Percentiles rank a stretch among this genome's conserved stretches.
Conservation (phyloP, 2,113 vertebrate species). For the Corydoras sp. region DNA sequence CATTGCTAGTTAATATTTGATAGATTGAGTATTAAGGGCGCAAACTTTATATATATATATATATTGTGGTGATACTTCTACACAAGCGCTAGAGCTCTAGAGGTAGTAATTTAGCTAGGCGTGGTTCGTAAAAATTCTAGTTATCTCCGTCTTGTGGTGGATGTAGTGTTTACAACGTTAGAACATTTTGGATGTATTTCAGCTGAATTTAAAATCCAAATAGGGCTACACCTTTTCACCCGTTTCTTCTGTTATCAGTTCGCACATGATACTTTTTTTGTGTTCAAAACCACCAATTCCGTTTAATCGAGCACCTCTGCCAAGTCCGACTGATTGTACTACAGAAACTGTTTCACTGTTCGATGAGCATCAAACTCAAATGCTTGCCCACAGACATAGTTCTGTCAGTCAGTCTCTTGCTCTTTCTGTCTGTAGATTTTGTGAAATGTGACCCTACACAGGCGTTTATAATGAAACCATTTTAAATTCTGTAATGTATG, state of each 20-base stretch:
- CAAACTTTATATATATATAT: not conserved
- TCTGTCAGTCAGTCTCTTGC: conserved; percentile 37
- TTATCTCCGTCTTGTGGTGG: conserved; percentile 54
- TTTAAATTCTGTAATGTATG: conserved; percentile 47
- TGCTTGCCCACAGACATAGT: conserved; percentile 38
- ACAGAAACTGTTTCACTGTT: not conserved
- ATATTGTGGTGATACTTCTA: conserved; percentile 25
- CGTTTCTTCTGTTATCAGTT: not conserved
- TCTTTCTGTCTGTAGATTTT: conserved; percentile 46
- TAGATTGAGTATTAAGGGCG: conserved; percentile 24
- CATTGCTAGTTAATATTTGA: not conserved
- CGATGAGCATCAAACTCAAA: not conserved
- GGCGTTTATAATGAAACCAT: conserved; percentile 57
- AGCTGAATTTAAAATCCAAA: not conserved
- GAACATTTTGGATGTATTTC: not conserved
- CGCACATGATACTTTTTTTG: not conserved
- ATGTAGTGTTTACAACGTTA: conserved; percentile 12
- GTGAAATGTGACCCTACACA: conserved; percentile 59
- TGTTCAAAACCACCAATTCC: not conserved
- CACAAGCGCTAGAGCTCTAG: conserved; percentile 25
- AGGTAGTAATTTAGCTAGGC: conserved; percentile 28
- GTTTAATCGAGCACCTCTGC: not conserved
- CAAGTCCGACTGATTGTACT: not conserved
- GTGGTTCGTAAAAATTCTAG: conserved; percentile 31
- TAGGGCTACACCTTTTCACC: not conserved